Base-by-base conservation (phyloP, 2,888 invertebrate species). In the Ornithoptera priamus region DNA sequence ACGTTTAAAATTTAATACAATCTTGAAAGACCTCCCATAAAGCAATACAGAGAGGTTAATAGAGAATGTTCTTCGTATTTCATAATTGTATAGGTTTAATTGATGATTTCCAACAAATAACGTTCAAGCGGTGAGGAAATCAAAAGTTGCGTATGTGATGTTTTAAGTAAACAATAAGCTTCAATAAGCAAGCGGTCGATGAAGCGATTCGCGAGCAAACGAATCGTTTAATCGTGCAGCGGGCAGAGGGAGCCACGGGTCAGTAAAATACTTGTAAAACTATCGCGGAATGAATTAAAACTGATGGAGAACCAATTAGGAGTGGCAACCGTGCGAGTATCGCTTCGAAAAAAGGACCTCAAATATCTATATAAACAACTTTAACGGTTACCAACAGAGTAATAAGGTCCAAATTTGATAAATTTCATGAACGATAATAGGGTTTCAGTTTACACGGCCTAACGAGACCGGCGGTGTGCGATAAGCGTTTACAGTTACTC, bases 181-280 rank as follows among this genome's bases (percentile, higher is more conserved):
- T 80, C 81, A 78, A 77, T 78, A 80, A 77, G n/a, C 77, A 75
- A 80, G 75, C 74, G 81, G 76, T 80, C 85, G 82, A 86, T 87
- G 85, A 85, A 84, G 85, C 85, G 84, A 83, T 80, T 82, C 83
- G 85, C 85, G 86, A 86, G 88, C 89, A 87, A 89, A 85, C 85
- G 88, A 91, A 90, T 92, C 92, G 92, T 89, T 92, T 90, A 90
- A 88, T 84, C 81, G 77, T 71, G 76, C 81, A 80, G 76, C 83
- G 87, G 84, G 86, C 88, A 88, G 90, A 88, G 89, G 91, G 92
- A 89, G 92, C 89, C 88, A 88, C 88, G 87, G 87, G 86, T 90
- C 92, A 90, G 88, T 92, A 90, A 91, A 92, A 91, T 91, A 90
- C 92, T 89, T 92, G 92, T 92, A 90, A 90, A 92, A 91, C 92